phyloP scores from a whole-genome alignment of 2,888 invertebrate genomes.

The Oasisia sp. region DNA sequence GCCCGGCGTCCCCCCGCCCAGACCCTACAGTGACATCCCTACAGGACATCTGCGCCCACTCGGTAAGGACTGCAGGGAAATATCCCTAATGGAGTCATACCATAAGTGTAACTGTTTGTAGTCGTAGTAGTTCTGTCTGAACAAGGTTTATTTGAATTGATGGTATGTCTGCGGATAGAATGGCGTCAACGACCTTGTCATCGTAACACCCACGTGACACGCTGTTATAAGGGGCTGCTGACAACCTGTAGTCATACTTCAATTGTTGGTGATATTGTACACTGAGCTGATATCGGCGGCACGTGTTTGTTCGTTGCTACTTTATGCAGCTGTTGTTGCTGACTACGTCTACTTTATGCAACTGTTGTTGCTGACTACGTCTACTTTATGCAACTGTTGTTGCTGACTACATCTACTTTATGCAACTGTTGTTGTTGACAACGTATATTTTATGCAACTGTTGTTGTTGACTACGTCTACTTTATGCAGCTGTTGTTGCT shows the following conservation, averaged over 20 bases:
- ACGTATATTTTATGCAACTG: no score
- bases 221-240: background rate
- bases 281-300: no score
- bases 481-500: no score
- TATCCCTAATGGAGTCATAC: background rate
- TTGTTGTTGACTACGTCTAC: no score
- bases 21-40: slow-evolving; percentile 47
- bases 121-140: background rate
- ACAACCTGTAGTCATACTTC: background rate
- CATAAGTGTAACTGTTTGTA: background rate
- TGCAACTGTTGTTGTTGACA: no score
- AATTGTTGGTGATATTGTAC: background rate
- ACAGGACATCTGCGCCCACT: slow-evolving; percentile 61
- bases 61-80: slow-evolving; percentile 46
- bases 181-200: background rate
- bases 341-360: no score
- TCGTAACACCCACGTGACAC: background rate
- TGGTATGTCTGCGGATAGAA: background rate
- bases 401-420: no score
- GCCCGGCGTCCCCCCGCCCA: slow-evolving; percentile 37
- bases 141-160: background rate
- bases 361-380: no score
- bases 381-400: no score
- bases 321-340: no score
- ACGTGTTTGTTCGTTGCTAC: no score